phyloP scores from a whole-genome alignment of 1,140 invertebrate species.

The Helicoverpa zea region DNA sequence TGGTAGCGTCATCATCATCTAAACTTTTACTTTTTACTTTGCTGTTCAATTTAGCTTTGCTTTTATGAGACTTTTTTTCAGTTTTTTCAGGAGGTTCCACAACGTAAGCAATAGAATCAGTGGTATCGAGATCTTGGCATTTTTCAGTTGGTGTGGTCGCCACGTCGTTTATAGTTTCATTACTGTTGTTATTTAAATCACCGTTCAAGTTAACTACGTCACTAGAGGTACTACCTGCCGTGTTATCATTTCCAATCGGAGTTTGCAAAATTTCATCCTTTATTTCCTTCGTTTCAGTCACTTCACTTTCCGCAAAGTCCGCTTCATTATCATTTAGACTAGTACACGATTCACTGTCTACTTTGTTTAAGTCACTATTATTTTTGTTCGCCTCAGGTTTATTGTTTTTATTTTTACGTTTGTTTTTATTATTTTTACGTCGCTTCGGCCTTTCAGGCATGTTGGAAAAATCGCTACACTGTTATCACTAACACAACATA shows the following conservation, averaged over 20 bases:
- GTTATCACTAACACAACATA: slow-evolving; percentile 75
- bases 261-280: slow-evolving; percentile 12
- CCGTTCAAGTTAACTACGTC: slow-evolving; percentile 20
- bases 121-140: slow-evolving; percentile 7
- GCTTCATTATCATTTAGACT: slow-evolving; percentile 3
- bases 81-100: slow-evolving; percentile 86
- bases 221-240: slow-evolving; percentile 18
- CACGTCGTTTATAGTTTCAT: slow-evolving; percentile 12
- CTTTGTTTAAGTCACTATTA: slow-evolving; percentile 59
- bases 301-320: slow-evolving; percentile 11
- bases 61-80: slow-evolving; percentile 70
- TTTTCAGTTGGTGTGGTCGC: background rate
- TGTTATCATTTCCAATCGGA: background rate
- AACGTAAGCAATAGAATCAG: slow-evolving; percentile 61
- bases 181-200: slow-evolving; percentile 58
- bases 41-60: slow-evolving; percentile 75
- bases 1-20: slow-evolving; percentile 86
- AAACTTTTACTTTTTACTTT: slow-evolving; percentile 87
- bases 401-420: slow-evolving; percentile 78
- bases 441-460: slow-evolving; percentile 82
- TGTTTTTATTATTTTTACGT: slow-evolving; percentile 83
- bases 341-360: slow-evolving; percentile 38
- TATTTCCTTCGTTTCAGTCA: slow-evolving; percentile 5
- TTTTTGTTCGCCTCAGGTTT: slow-evolving; percentile 58
- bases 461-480: slow-evolving; percentile 67